phyloP scores from a whole-genome alignment of 2,888 invertebrate species.

The Dynastes grantii region DNA sequence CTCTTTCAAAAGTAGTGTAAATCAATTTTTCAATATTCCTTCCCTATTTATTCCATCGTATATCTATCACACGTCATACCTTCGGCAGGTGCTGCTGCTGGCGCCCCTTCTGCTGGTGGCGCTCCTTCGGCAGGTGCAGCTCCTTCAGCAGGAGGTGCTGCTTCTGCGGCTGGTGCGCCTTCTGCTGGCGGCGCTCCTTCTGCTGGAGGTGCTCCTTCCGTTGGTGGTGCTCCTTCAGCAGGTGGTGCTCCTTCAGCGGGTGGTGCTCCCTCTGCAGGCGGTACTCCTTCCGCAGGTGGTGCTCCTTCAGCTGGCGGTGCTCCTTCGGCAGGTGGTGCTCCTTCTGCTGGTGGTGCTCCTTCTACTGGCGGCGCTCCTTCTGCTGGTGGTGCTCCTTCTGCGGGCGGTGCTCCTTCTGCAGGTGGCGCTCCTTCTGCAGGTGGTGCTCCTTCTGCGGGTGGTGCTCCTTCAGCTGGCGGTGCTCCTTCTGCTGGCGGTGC shows the following conservation, averaged over 20 bases:
- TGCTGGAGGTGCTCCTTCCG: constrained; percentile 60
- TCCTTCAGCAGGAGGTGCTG: constrained; percentile 63
- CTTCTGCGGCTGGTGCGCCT: constrained; percentile 65
- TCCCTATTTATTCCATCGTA: neutral
- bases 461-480: constrained; percentile 57
- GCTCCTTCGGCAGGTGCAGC: constrained; percentile 56
- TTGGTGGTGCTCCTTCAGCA: constrained; percentile 61
- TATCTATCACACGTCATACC: too few species aligned
- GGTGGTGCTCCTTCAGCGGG: constrained; percentile 55
- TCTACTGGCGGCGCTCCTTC: constrained; percentile 62
- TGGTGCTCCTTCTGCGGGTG: constrained; percentile 60
- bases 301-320: constrained; percentile 65
- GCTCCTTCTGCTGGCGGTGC: constrained; percentile 57
- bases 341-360: constrained; percentile 60
- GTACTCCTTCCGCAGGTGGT: constrained; percentile 60
- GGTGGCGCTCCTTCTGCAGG: constrained; percentile 63
- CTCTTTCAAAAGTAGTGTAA: too few species aligned
- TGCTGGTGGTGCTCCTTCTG: constrained; percentile 58
- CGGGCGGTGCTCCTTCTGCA: constrained; percentile 62
- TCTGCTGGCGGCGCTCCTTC: constrained; percentile 58
- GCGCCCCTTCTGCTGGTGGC: too few species aligned
- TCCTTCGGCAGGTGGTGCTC: constrained; percentile 62
- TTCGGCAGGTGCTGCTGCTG: too few species aligned
- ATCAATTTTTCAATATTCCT: neutral
- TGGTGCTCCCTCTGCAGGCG: constrained; percentile 53